Evolutionary conservation across 2,888 invertebrate genomes (phyloP), one percentile per base, ranked within the genome.

Genomic region (Rhagophthalmus giganteus): DNA sequence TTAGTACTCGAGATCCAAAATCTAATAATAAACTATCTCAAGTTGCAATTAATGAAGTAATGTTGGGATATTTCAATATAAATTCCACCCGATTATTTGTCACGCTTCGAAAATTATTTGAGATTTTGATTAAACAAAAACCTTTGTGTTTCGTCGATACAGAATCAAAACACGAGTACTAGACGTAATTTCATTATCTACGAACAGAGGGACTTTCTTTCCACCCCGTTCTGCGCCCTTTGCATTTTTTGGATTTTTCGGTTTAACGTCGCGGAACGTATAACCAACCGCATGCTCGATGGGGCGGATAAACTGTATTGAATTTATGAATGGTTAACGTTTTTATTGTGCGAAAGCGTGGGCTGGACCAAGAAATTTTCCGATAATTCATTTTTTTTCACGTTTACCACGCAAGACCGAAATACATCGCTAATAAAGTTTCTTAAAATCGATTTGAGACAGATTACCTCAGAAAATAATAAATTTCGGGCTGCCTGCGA

Each of bases 11-110:
- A 54, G 54, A 54, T 50, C 54, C 42, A 67, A 68, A 72, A 71
- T 71, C 70, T 70, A 72, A 72, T 72, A 72, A 72, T 71, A 69
- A 70, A 70, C 69, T 69, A 71, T 71, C 68, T 68, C 68, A 67
- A 70, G 69, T 70, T 65, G 66, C 66, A 68, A 68, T 70, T 71
- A 71, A 70, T 69, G 67, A 68, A 69, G 68, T 66, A 65, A 65
- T 62, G 63, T 61, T 47, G 59, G 65, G 62, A 71, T 70, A 69
- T 71, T 71, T 69, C 71, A 70, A 72, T 72, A 72, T 71, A 68
- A 70, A 72, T 71, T 72, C 70, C 71, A 62, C 62, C 58, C 65
- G 65, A 68, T 69, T 68, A 65, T 66, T 66, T 65, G 64, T 63
- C 66, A 66, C 67, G 66, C 61, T 66, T 68, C 63, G 63, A 60